These are phyloP conservation scores for Panzeria rudis DNA, from an alignment of 2,888 invertebrate species.

Conservation along the genomic window DNA sequence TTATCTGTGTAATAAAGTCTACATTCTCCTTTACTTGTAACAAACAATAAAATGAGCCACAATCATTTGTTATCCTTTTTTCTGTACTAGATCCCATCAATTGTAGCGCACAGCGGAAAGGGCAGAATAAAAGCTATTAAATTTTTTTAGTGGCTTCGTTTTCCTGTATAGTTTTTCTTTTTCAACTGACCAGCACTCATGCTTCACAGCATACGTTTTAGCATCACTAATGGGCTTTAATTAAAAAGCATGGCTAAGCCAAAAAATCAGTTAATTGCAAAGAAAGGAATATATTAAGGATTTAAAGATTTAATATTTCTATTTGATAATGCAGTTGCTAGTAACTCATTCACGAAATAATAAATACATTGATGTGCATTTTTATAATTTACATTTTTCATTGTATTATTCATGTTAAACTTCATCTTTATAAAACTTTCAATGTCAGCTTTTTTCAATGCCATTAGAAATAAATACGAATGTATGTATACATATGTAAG, in stretches of 20 bases:
- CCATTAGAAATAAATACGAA: too few species aligned
- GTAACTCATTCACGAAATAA: background rate
- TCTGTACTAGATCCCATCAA: background rate
- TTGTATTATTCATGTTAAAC: too few species aligned
- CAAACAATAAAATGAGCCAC: background rate
- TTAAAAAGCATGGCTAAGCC: background rate
- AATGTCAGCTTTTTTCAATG: too few species aligned
- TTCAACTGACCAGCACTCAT: background rate
- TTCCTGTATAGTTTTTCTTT: background rate
- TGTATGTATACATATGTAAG: too few species aligned
- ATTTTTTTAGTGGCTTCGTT: background rate
- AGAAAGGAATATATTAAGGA: too few species aligned
- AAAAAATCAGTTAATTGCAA: background rate
- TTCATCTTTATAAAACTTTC: too few species aligned
- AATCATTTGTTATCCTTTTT: background rate
- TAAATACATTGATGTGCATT: too few species aligned
- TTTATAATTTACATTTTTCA: too few species aligned
- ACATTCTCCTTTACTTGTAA: background rate
- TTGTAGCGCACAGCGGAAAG: too few species aligned
- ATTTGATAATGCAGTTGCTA: too few species aligned
- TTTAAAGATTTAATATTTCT: too few species aligned
- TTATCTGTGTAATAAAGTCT: background rate
- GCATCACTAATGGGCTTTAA: background rate
- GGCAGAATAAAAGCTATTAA: too few species aligned
- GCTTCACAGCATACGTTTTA: background rate